Evolutionary conservation across 2,888 invertebrate species (phyloP).

Genomic region (Flexamia atlantica): DNA sequence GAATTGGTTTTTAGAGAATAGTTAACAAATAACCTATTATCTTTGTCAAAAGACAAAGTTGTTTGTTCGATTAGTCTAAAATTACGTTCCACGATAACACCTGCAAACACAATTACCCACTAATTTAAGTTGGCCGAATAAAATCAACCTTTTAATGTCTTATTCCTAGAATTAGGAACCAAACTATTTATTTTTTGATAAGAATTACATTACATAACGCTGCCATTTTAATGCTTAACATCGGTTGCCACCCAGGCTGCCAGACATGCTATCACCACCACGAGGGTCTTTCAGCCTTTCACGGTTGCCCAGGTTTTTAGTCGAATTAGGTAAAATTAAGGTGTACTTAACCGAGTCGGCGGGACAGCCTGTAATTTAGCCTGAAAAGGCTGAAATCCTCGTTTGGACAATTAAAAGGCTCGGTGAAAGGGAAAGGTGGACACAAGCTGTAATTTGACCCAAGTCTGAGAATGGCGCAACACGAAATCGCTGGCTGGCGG

Average conservation of each 20-base stretch:
- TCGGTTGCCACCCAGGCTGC: background rate
- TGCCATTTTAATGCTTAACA: no score
- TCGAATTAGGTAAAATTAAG: conserved; percentile 34
- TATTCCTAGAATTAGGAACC: no score
- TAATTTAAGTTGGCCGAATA: no score
- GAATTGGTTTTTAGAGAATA: no score
- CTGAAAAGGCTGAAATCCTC: background rate
- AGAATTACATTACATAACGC: no score
- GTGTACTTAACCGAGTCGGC: conserved; percentile 16
- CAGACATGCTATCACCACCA: background rate
- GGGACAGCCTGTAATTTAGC: conserved; percentile 38
- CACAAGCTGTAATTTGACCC: background rate
- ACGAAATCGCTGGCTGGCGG: background rate
- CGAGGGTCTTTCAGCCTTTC: background rate
- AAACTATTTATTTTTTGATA: no score
- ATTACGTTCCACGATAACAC: no score
- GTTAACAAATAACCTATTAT: no score
- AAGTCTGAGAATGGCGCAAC: background rate
- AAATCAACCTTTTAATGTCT: no score
- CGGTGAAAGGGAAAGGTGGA: conserved; percentile 33
- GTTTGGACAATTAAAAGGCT: conserved; percentile 31
- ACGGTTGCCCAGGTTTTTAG: background rate
- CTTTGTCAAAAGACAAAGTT: no score
- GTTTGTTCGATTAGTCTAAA: no score
- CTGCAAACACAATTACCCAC: no score